Percentiles rank a stretch among this genome's conserved stretches.
Evolutionary conservation across 2,113 vertebrate genomes (phyloP).

Genomic region (Megatriorchis doriae): DNA sequence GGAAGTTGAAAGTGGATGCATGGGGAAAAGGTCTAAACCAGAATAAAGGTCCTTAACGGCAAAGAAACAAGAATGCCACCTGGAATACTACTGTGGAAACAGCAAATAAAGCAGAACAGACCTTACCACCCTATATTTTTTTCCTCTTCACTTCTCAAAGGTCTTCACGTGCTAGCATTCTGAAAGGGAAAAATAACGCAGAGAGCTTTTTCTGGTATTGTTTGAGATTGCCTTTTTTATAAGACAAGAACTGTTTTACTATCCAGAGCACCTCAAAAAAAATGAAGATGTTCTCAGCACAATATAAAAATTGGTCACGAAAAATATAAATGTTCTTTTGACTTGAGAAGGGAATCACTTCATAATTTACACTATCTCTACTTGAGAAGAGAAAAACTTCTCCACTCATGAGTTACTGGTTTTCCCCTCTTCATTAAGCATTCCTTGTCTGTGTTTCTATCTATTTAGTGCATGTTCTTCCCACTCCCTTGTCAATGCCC

Average conservation of each 20-base stretch:
- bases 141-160: background rate
- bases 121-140: background rate
- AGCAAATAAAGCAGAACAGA: background rate
- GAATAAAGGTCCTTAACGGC: background rate
- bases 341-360: conserved; percentile 18
- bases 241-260: background rate
- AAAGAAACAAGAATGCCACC: background rate
- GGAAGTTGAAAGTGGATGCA: background rate
- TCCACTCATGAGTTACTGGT: conserved; percentile 22
- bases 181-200: background rate
- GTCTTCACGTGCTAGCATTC: background rate
- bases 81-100: background rate
- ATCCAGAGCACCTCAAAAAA: background rate
- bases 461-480: conserved; percentile 47
- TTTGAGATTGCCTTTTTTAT: background rate
- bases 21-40: background rate
- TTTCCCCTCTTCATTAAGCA: conserved; percentile 43
- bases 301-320: background rate
- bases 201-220: background rate
- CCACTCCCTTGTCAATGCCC: background rate
- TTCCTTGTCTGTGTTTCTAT: conserved; percentile 33
- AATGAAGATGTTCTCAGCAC: background rate
- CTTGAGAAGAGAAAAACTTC: conserved; percentile 25
- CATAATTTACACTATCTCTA: conserved; percentile 27
- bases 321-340: conserved; percentile 49